Base-by-base conservation (phyloP, 92 coral and sea anemone species). In the Epizoanthus scotinus region DNA sequence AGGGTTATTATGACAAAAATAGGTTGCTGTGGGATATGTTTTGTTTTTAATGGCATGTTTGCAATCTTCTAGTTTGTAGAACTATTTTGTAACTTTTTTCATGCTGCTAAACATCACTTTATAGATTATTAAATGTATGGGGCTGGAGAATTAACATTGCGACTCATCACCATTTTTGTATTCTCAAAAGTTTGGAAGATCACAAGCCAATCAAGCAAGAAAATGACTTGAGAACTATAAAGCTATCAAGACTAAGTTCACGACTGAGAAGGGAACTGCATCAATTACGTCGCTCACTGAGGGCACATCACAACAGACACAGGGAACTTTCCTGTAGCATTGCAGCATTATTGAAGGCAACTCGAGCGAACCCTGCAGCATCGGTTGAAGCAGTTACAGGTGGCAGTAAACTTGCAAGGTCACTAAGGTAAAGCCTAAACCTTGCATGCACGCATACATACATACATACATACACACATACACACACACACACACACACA, bases 231-330 rank as follows among this genome's bases (percentile, higher is more conserved):
- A 85, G 97, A 82, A 92, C 94, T 31, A 87, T 79, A 31, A 92
- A 92, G 79, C 88, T 92, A 67, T 92, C 97, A 50, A 79, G 84
- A 74, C 87, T 92, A 18, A 92, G 97, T 67, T 84, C 94, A 21
- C 86, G 93, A 49, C 86, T 92, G 25, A 71, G 97, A 53, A 82
- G 97, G 38, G 94, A 92, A 56, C 87, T 92, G 55, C 97, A 92
- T 58, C 97, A 92, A 81, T 78, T 92, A 19, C 77, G 92, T 50
- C 87, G 97, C 20, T 87, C 94, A 20, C 82, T 95, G 67, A 90
- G 94, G 50, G 81, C 91, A 53, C 91, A 86, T 19, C 91, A 86
- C 59, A 82, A 70, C 42, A 87, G 86, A 27, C 90, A 91, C 64
- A 91, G 88, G 63, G 90, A 83, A 28, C 74, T 87, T 31, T 68